phyloP scores from a whole-genome alignment of 2,888 invertebrate species.

The Eupithecia exiguata region DNA sequence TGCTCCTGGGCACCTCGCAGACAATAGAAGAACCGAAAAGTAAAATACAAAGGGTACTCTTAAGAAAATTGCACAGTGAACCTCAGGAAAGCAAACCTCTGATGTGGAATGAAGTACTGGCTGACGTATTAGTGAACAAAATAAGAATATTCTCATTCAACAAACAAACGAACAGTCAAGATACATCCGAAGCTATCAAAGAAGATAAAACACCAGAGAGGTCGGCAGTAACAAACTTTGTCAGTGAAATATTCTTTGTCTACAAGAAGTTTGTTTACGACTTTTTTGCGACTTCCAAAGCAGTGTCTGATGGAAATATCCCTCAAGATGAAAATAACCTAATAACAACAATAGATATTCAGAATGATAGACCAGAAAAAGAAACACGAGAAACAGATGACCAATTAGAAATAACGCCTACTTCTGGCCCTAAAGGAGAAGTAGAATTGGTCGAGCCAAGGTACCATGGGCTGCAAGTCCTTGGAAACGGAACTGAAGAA shows the following conservation, averaged over 20 bases:
- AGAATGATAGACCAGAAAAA: slow-evolving; percentile 18
- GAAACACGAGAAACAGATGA: slow-evolving; percentile 33
- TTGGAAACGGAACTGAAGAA: slow-evolving; percentile 17
- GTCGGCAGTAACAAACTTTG: slow-evolving; percentile 52
- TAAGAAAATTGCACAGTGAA: slow-evolving; percentile 72
- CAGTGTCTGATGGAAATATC: neutral
- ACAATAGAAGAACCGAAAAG: slow-evolving; percentile 52
- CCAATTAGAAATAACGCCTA: slow-evolving; percentile 37
- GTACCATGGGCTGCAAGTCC: slow-evolving; percentile 56
- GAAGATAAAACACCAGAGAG: slow-evolving; percentile 36
- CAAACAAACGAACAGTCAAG: slow-evolving; percentile 23
- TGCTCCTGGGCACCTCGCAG: slow-evolving; percentile 59
- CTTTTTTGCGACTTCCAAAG: slow-evolving; percentile 22
- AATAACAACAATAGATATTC: neutral
- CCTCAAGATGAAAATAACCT: neutral
- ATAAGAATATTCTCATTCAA: slow-evolving; percentile 64
- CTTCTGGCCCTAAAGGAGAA: slow-evolving; percentile 61
- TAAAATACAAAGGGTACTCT: slow-evolving; percentile 62
- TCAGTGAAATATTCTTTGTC: slow-evolving; percentile 60
- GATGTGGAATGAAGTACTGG: slow-evolving; percentile 73
- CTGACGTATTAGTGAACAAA: slow-evolving; percentile 69
- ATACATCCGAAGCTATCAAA: slow-evolving; percentile 27
- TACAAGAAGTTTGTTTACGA: slow-evolving; percentile 68
- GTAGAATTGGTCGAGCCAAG: slow-evolving; percentile 69
- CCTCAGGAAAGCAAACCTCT: slow-evolving; percentile 55